A percentile compares a stretch with the other conserved stretches of the same genome.
Evolutionary conservation across 2,888 invertebrate genomes (phyloP).

Genomic region (Cartodere bifasciata): DNA sequence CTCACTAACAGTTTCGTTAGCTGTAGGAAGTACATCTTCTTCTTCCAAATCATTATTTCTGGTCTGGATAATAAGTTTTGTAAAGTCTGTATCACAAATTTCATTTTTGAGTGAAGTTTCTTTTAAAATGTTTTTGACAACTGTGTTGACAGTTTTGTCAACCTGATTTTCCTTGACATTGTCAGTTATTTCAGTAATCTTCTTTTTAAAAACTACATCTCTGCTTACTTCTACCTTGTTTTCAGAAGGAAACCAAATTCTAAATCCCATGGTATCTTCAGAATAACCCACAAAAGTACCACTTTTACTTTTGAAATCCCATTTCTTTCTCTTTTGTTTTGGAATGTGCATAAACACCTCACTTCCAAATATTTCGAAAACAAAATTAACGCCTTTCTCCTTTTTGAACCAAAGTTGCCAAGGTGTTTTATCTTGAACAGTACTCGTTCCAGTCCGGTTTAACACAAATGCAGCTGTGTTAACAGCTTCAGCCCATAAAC

Average conservation of each 20-base stretch:
- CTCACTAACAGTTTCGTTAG: too few species aligned
- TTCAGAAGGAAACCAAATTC: conserved; percentile 14
- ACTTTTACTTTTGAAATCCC: conserved; percentile 23
- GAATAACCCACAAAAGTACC: conserved; percentile 28
- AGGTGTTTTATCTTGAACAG: conserved; percentile 19
- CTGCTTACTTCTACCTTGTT: conserved; percentile 13
- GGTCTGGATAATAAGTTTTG: too few species aligned
- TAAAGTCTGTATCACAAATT: too few species aligned
- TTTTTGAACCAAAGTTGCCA: conserved; percentile 26
- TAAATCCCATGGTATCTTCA: conserved; percentile 17
- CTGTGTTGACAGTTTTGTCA: too few species aligned
- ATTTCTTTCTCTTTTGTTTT: conserved; percentile 24
- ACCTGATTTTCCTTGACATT: too few species aligned
- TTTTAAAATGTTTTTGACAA: too few species aligned
- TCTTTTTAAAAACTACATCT: conserved; percentile 15
- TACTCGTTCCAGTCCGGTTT: conserved; percentile 16
- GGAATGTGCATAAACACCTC: conserved; percentile 26
- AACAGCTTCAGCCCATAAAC: conserved; percentile 26
- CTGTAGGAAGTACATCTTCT: too few species aligned
- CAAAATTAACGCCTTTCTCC: too few species aligned
- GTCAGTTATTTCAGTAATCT: too few species aligned
- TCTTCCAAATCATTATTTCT: too few species aligned
- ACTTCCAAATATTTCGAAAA: conserved; percentile 29
- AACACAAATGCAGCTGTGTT: conserved; percentile 16
- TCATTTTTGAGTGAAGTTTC: too few species aligned